A percentile compares a stretch with the other conserved stretches of the same genome.
Evolutionary conservation across 2,888 invertebrate species (phyloP).

Genomic region (Troilus luridus): DNA sequence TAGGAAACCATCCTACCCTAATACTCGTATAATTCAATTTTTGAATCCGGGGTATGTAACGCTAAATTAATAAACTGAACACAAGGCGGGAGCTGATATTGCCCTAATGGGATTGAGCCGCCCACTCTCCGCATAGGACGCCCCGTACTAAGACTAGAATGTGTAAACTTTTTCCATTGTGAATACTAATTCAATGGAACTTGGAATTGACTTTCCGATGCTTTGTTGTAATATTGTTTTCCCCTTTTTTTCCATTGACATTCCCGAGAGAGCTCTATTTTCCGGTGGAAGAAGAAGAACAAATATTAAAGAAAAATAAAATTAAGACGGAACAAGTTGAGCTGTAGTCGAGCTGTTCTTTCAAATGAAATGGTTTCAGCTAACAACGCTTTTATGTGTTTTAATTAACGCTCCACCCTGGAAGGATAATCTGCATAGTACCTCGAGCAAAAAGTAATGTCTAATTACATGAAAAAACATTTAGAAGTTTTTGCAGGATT

Average conservation of each 20-base stretch:
- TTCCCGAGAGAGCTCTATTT: neutral
- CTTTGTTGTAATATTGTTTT: neutral
- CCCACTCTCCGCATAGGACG: neutral
- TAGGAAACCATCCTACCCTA: neutral
- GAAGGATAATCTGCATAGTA: neutral
- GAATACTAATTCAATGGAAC: constrained; percentile 35
- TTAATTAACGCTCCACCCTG: neutral
- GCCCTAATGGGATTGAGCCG: neutral
- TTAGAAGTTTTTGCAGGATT: neutral
- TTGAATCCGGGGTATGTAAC: neutral
- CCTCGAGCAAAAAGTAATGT: neutral
- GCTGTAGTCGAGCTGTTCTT: neutral
- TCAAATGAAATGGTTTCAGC: constrained; percentile 1
- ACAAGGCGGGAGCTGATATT: neutral
- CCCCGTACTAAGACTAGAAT: neutral
- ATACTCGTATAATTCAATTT: neutral
- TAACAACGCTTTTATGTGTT: constrained; percentile 29
- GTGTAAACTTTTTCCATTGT: constrained; percentile 21
- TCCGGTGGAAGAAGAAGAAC: neutral
- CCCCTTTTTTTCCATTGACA: neutral
- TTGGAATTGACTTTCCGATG: constrained; percentile 3
- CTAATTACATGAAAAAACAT: neutral
- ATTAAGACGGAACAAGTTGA: constrained; percentile 16
- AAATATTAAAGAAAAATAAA: constrained; percentile 8
- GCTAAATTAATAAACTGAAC: constrained; percentile 5